phyloP scores from a whole-genome alignment of 2,888 invertebrate genomes.

The Meiosimyza decipiens region DNA sequence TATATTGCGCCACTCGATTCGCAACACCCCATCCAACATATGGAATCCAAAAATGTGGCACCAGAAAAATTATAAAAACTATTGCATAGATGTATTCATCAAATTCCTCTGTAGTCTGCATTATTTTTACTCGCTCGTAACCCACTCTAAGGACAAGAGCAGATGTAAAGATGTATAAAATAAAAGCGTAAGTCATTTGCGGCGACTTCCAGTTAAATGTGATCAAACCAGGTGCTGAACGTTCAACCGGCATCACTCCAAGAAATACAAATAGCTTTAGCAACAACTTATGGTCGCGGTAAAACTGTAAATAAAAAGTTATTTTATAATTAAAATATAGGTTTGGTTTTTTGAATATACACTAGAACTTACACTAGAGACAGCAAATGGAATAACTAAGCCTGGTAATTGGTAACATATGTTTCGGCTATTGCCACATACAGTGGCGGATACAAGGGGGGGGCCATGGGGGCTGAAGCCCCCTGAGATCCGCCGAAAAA shows the following conservation, averaged over 20 bases:
- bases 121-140: slow-evolving; percentile 72
- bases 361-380: no score
- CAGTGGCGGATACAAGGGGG: no score
- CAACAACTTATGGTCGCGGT: slow-evolving; percentile 74
- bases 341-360: no score
- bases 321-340: slow-evolving; percentile 1
- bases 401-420: no score
- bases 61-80: slow-evolving; percentile 73
- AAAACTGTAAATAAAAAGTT: slow-evolving; percentile 65
- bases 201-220: slow-evolving; percentile 74
- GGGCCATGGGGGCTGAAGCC: no score
- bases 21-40: slow-evolving; percentile 79
- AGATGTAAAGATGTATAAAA: slow-evolving; percentile 72
- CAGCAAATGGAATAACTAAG: no score
- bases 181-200: slow-evolving; percentile 73
- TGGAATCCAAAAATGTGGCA: slow-evolving; percentile 76
- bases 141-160: slow-evolving; percentile 72
- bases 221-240: slow-evolving; percentile 70
- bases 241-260: slow-evolving; percentile 75
- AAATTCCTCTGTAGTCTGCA: slow-evolving; percentile 72
- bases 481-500: no score
- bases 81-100: slow-evolving; percentile 78
- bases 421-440: no score
- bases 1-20: slow-evolving; percentile 75
- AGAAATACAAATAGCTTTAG: slow-evolving; percentile 72